A percentile compares a stretch with the other conserved stretches of the same genome.
phyloP scores from a whole-genome alignment of 2,113 vertebrate genomes.

The Lichenostomus cassidix region DNA sequence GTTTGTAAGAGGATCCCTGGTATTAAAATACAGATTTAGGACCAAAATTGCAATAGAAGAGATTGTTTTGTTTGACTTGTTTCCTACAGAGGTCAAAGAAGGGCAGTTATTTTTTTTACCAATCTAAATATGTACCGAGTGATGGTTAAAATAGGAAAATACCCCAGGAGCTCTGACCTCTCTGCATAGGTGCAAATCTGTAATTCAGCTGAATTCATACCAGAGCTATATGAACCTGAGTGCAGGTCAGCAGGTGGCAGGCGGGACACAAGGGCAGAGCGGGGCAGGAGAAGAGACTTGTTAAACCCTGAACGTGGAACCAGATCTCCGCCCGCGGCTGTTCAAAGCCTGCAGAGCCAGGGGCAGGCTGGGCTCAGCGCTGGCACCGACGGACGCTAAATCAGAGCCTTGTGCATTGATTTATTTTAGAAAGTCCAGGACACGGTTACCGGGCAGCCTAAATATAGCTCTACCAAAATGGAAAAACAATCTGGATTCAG shows the following conservation, averaged over 20 bases:
- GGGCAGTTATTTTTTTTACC: neutral
- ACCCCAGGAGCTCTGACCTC: neutral
- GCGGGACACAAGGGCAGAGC: neutral
- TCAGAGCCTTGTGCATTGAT: neutral
- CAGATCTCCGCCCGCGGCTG: neutral
- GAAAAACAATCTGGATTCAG: neutral
- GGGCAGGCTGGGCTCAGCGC: neutral
- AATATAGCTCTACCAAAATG: constrained; percentile 9
- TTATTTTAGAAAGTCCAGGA: constrained; percentile 26
- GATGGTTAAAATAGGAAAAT: constrained; percentile 11
- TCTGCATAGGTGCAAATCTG: constrained; percentile 21
- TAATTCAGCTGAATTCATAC: neutral
- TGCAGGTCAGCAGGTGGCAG: neutral
- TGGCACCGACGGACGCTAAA: neutral
- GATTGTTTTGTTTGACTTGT: neutral
- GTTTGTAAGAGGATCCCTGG: neutral
- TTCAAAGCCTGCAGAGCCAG: neutral
- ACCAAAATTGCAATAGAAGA: neutral
- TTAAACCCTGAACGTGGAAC: neutral
- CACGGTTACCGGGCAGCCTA: neutral
- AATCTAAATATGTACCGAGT: neutral
- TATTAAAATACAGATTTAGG: neutral
- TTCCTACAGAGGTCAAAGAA: neutral
- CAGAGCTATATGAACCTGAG: neutral
- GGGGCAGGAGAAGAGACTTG: neutral